These are phyloP conservation scores for Lycocorax pyrrhopterus DNA, from an alignment of 2,113 vertebrate genomes.

Conservation along the genomic window DNA sequence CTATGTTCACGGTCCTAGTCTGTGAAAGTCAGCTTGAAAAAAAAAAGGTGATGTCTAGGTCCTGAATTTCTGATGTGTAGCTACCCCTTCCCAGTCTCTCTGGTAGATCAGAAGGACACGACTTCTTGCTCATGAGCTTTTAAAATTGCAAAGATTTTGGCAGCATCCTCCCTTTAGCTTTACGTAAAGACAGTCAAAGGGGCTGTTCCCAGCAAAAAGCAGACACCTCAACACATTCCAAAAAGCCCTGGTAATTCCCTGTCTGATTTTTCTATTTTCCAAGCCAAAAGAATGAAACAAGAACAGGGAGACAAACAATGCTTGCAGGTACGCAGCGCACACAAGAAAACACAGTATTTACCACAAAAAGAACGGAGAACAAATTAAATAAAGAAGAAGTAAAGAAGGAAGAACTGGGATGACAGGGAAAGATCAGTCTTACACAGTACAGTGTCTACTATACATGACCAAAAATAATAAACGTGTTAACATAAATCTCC, in stretches of 20 bases:
- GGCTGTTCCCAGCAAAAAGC: neutral
- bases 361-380: neutral
- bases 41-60: neutral
- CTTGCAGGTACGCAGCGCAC: fast-evolving
- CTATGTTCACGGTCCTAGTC: neutral
- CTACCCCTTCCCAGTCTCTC: neutral
- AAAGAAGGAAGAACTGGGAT: neutral
- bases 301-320: neutral
- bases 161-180: neutral
- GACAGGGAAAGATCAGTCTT: neutral
- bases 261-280: neutral
- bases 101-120: neutral
- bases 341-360: neutral
- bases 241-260: neutral
- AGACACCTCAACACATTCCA: neutral
- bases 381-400: neutral
- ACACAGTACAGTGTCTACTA: neutral
- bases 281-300: neutral
- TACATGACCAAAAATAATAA: neutral
- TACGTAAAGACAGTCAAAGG: neutral
- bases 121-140: neutral
- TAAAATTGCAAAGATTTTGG: neutral
- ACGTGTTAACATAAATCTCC: neutral
- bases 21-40: neutral
- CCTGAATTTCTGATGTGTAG: neutral